phyloP scores from a whole-genome alignment of 2,113 vertebrate species.

The Henicopernis longicauda region DNA sequence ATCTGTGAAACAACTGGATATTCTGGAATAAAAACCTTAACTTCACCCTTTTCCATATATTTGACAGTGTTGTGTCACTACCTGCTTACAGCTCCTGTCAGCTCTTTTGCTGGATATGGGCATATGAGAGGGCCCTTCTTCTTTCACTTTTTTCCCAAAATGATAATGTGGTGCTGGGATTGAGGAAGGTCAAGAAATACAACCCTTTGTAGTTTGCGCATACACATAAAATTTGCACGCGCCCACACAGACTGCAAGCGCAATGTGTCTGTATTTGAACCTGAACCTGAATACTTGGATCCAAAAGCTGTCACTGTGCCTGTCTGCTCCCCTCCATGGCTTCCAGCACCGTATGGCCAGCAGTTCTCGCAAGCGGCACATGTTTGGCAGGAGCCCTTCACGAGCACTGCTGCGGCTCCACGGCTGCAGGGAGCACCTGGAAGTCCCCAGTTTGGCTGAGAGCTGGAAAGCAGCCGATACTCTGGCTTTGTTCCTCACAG shows the following conservation, averaged over 20 bases:
- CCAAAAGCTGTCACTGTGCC: not conserved
- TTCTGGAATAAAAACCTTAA: not conserved
- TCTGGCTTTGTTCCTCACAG: not conserved
- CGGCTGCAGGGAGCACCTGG: not conserved
- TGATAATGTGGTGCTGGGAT: fast-evolving
- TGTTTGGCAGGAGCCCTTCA: not conserved
- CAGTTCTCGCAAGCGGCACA: not conserved
- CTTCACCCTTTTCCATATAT: not conserved
- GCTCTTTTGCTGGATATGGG: not conserved
- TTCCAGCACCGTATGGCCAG: not conserved
- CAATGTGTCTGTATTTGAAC: not conserved
- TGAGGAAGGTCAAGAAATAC: not conserved
- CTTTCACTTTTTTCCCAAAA: not conserved
- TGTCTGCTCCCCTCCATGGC: not conserved
- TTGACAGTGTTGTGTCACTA: not conserved
- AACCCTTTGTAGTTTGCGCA: not conserved
- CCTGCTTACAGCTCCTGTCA: not conserved
- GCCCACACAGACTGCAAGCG: not conserved
- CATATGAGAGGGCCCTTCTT: not conserved
- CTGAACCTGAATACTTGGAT: not conserved
- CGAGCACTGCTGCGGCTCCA: not conserved
- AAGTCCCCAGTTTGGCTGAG: not conserved
- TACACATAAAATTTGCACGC: fast-evolving
- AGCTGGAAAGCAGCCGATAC: not conserved
- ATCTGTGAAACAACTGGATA: not conserved